Evolutionary conservation across 2,888 invertebrate genomes (phyloP).

Genomic region (Pristionchus exspectatus): DNA sequence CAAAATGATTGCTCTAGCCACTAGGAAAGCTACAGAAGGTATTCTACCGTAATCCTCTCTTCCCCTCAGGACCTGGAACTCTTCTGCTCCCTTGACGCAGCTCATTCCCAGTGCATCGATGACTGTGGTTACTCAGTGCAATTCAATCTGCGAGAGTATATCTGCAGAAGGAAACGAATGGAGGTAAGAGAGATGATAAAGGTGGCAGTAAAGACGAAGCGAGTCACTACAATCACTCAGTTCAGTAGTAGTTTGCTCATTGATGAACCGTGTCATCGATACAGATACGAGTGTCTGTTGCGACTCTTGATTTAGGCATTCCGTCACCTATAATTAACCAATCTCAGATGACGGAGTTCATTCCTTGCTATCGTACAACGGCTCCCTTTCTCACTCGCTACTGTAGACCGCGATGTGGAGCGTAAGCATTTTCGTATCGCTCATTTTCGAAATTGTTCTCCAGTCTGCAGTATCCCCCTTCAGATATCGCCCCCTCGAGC

Average conservation of each 20-base stretch:
- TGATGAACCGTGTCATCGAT: not conserved
- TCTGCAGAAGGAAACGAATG: conserved; percentile 69
- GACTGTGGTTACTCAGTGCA: conserved; percentile 78
- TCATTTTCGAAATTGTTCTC: not conserved
- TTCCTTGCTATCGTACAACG: conserved; percentile 58
- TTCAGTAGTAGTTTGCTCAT: too few species aligned
- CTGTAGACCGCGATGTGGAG: conserved; percentile 74
- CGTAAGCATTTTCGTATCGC: conserved; percentile 50
- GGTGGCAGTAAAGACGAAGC: too few species aligned
- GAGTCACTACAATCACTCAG: too few species aligned
- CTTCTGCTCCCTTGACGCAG: conserved; percentile 76
- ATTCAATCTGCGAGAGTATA: conserved; percentile 78
- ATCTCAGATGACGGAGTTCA: conserved; percentile 49
- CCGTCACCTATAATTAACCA: too few species aligned
- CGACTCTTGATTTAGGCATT: not conserved
- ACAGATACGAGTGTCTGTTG: not conserved
- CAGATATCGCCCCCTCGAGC: conserved; percentile 52
- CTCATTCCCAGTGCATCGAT: conserved; percentile 67
- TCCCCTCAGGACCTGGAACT: conserved; percentile 69
- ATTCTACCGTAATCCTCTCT: conserved; percentile 21
- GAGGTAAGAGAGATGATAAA: conserved; percentile 64
- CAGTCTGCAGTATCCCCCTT: not conserved
- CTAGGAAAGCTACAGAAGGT: too few species aligned
- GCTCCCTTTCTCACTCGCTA: conserved; percentile 61
- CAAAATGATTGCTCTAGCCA: too few species aligned